These are phyloP conservation scores for Corvus hawaiiensis DNA, from an alignment of 2,113 vertebrate genomes.

Conservation along the genomic window DNA sequence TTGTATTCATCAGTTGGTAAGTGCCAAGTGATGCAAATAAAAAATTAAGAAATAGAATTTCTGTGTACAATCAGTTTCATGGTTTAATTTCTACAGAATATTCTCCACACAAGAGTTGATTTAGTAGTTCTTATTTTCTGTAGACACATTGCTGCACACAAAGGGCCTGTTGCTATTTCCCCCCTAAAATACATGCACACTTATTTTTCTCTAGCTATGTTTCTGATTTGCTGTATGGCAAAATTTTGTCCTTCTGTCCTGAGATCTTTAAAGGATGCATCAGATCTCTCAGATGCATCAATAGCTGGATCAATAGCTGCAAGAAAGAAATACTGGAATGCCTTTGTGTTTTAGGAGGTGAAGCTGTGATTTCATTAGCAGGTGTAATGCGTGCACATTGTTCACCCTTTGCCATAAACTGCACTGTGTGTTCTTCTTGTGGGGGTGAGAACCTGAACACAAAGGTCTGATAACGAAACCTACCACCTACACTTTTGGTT, in stretches of 20 bases:
- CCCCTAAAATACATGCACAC: neutral
- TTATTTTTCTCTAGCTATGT: neutral
- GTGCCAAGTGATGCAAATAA: neutral
- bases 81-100: neutral
- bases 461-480: neutral
- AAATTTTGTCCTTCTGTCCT: neutral
- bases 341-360: neutral
- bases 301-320: neutral
- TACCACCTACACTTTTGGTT: neutral
- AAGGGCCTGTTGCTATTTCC: neutral
- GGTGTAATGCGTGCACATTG: fast-evolving
- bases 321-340: neutral
- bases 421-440: neutral
- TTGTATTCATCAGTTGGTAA: neutral
- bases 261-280: neutral
- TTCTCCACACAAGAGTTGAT: neutral
- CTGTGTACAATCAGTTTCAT: neutral
- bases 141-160: neutral
- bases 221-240: neutral
- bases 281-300: neutral
- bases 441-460: neutral
- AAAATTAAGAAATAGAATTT: neutral
- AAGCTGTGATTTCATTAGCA: neutral
- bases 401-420: neutral
- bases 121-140: neutral